These are phyloP conservation scores for Arctia plantaginis DNA, from an alignment of 2,888 invertebrate species.

Conservation along the genomic window DNA sequence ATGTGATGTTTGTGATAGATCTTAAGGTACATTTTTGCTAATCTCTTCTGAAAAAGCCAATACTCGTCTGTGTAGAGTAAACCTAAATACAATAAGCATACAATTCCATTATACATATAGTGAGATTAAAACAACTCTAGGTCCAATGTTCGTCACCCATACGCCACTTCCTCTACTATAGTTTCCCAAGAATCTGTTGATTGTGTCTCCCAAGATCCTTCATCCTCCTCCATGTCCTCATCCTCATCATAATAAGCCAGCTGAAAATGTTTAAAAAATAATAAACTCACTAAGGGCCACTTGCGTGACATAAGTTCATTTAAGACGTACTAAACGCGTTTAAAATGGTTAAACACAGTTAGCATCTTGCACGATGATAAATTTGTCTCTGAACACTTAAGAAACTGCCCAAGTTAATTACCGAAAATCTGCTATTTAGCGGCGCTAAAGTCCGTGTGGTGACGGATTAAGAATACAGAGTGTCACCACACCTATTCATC, in stretches of 20 bases:
- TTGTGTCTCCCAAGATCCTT: slow-evolving; percentile 75
- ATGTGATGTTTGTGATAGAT: not conserved
- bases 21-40: not conserved
- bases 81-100: not conserved
- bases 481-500: no score
- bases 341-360: no score
- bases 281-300: not conserved
- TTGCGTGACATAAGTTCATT: no score
- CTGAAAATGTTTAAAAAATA: slow-evolving; percentile 52
- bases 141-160: slow-evolving; percentile 63
- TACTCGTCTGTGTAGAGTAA: not conserved
- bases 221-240: slow-evolving; percentile 66
- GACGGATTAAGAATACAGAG: no score
- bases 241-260: slow-evolving; percentile 72
- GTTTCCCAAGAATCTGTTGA: slow-evolving; percentile 84
- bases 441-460: no score
- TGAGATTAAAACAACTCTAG: not conserved
- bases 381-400: no score
- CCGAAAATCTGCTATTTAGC: no score
- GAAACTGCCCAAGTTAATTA: no score
- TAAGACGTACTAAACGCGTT: no score
- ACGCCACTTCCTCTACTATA: slow-evolving; percentile 80
- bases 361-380: no score
- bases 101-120: not conserved
- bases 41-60: not conserved